Evolutionary conservation across 2,113 vertebrate genomes (phyloP).

Genomic region (Mesocricetus auratus): DNA sequence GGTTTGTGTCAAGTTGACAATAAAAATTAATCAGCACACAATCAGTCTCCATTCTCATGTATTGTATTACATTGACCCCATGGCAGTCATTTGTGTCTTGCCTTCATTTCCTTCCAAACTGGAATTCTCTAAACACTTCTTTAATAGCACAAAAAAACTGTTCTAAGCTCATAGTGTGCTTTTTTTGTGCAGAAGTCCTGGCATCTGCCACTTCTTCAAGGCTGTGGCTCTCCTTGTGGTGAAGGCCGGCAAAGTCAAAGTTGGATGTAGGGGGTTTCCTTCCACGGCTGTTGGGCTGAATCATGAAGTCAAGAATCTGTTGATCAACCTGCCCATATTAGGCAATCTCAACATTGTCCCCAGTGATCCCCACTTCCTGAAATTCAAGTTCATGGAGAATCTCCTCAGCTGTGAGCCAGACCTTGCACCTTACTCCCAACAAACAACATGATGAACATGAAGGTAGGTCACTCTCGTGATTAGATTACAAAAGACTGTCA

Average conservation of each 20-base stretch:
- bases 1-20: background rate
- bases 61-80: background rate
- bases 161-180: background rate
- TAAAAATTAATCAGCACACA: background rate
- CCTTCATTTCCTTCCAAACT: background rate
- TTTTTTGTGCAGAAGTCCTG: background rate
- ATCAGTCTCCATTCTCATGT: background rate
- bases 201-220: background rate
- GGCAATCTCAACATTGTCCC: background rate
- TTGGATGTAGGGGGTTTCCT: background rate
- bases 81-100: background rate
- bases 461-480: background rate
- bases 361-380: background rate
- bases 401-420: too few relatives aligned
- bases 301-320: background rate
- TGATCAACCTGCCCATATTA: background rate
- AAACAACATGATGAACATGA: background rate
- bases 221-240: background rate
- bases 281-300: background rate
- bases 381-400: background rate
- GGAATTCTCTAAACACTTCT: background rate
- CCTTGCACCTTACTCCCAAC: background rate
- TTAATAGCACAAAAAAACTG: background rate
- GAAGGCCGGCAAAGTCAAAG: background rate
- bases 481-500: too few relatives aligned